Base-by-base conservation (phyloP, 2,797 vertebrate genomes). In the Eulemur albifrons region DNA sequence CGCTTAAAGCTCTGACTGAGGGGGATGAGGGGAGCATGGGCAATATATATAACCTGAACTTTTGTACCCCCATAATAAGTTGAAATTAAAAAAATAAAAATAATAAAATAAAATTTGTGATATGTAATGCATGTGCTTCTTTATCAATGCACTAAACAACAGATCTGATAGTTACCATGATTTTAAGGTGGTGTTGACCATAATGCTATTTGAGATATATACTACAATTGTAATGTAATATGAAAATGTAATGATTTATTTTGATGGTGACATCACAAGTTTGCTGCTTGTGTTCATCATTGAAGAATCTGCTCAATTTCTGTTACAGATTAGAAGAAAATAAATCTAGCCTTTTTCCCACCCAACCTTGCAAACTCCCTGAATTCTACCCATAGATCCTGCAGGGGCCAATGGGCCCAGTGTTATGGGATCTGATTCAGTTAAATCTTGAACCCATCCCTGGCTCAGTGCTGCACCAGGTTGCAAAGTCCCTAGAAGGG, bases 381-480 rank as follows among this genome's bases (percentile, higher is more conserved):
- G 23, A 38, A 67, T 82, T 40, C 25, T 4, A 13, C 18, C 8
- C 9, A 52, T 8, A 38, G 12, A 57, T 30, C 75, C 54, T 15
- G 5, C 1, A 13, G 15, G 76, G 30, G 11, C 20, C 15, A 35
- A 4, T 5, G 76, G 35, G 5, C 30, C 70, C 67, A 15, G 17
- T 45, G 21, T 18, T 13, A 73, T 15, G 54, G 32, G 23, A 38
- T 63, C 48, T 10, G 32, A 83, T 57, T 67, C 11, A 7, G 50
- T 4, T 23, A 65, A 67, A 21, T 70, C 25, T 40, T 50, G n/a
- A 77, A 32, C 5, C 7, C 4, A 2, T 18, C 27, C 9, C 9
- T 2, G 2, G 57, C 3, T 2, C 18, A 7, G 3, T 2, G 38
- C 38, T 40, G 25, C 1, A 1, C 27, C 38, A 12, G 52, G 7